Base-by-base conservation (phyloP, 2,888 invertebrate genomes). In the Drosophila kuntzei region DNA sequence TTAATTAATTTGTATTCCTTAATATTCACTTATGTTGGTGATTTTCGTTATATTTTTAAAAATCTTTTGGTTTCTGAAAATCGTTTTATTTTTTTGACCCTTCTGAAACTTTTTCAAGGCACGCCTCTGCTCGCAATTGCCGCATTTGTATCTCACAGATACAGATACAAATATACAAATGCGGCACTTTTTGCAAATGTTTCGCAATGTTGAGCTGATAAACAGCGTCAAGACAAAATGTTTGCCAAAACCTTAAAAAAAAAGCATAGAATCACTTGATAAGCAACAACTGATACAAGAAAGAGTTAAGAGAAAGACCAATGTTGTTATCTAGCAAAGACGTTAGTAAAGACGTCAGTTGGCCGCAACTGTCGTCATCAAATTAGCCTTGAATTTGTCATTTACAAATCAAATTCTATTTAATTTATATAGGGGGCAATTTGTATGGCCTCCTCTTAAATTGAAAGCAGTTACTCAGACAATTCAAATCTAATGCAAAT, bases 131-230 rank as follows among this genome's bases (percentile, higher is more conserved):
- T 7, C 5, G 25, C 25, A 80, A 72, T 80, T 87, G 87, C 85
- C 89, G 87, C 87, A 89, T 79, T 89, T 81, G 81, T 81, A 86
- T 87, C 89, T 76, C 14, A 47, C 46, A 74, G 69, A 73, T 61
- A 68, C 55, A 68, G 32, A 47, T 25, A 18, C 51, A 25, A 11
- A 37, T 37, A 16, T 29, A 53, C 54, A 63, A 70, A 58, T 85
- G 84, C 87, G 89, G 46, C 70, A 89, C 43, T 65, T 69, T 68
- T 82, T 66, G 71, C 61, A 60, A 82, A 60, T 66, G 72, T 59
- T 62, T 51, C 37, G 36, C 36, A 25, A 37, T 34, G 53, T 69
- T 69, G 87, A 80, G 55, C 69, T 71, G 89, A 84, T 84, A 87
- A 79, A 61, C 60, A 63, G 46, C 41, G 20, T 46, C 44, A 57